Conservation (phyloP, 2,888 invertebrate genomes). For the Drosophila mulleri region DNA sequence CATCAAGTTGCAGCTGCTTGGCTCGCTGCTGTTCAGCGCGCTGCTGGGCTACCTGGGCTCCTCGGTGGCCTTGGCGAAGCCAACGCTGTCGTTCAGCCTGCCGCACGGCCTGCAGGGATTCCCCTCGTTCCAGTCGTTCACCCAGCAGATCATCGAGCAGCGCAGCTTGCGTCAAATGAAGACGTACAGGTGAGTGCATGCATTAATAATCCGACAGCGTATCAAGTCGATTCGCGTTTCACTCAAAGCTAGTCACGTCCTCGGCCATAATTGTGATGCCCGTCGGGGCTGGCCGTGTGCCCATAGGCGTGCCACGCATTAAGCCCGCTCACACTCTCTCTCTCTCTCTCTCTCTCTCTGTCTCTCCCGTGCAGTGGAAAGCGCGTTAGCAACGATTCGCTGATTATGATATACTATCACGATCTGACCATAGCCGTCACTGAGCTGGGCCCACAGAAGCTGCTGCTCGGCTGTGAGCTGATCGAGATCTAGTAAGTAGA, state of each 20-base stretch:
- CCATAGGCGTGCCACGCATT: conserved; percentile 51
- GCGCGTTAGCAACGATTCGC: conserved; percentile 88
- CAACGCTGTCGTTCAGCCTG: conserved; percentile 83
- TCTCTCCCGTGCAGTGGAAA: conserved; percentile 86
- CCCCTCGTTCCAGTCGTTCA: conserved; percentile 83
- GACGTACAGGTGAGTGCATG: conserved; percentile 83
- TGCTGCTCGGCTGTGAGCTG: conserved; percentile 91
- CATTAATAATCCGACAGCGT: conserved; percentile 35
- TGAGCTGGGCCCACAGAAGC: conserved; percentile 90
- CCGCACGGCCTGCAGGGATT: conserved; percentile 82
- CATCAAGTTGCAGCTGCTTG: conserved; percentile 71
- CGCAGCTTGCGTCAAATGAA: conserved; percentile 84
- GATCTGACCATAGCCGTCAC: conserved; percentile 94
- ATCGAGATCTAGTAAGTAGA: conserved; percentile 94
- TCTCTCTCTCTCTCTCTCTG: background rate
- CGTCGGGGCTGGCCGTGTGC: conserved; percentile 61
- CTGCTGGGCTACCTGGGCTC: conserved; percentile 81
- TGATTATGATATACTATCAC: conserved; percentile 91
- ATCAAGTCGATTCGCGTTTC: conserved; percentile 35
- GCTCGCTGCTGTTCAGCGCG: conserved; percentile 72
- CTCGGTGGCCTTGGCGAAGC: conserved; percentile 82
- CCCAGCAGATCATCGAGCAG: conserved; percentile 84
- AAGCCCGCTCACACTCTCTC: background rate
- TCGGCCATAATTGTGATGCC: conserved; percentile 21
- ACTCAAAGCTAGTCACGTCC: conserved; percentile 50